Conservation (phyloP, 1,140 invertebrate species). For the Drosophila nannoptera region DNA sequence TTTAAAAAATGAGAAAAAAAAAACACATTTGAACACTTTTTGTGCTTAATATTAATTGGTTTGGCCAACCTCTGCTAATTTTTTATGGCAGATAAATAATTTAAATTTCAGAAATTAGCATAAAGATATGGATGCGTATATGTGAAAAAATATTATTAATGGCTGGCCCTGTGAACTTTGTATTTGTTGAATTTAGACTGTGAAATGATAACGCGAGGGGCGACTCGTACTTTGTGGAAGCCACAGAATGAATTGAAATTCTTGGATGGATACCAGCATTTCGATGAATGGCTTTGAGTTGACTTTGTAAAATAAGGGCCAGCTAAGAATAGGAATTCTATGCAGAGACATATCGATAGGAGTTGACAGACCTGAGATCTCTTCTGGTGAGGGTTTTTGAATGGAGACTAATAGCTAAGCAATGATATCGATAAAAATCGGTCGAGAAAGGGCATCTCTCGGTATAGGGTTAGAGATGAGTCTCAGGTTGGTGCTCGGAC, state of each 20-base stretch:
- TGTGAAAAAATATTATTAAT: slow-evolving; percentile 65
- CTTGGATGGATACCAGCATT: background rate
- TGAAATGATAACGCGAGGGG: slow-evolving; percentile 17
- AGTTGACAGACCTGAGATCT: too few relatives aligned
- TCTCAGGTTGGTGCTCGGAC: too few relatives aligned
- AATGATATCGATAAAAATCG: too few relatives aligned
- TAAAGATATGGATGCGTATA: slow-evolving; percentile 37
- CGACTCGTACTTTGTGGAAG: background rate
- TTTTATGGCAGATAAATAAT: slow-evolving; percentile 69
- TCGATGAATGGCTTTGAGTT: background rate
- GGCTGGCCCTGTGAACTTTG: slow-evolving; percentile 43
- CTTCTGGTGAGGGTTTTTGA: too few relatives aligned
- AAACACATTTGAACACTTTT: slow-evolving; percentile 11
- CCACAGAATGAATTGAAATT: background rate
- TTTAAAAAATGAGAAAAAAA: background rate
- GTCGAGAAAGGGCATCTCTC: too few relatives aligned
- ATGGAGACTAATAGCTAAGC: too few relatives aligned
- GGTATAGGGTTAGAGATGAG: too few relatives aligned
- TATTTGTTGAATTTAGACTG: slow-evolving; percentile 38
- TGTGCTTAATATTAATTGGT: slow-evolving; percentile 49
- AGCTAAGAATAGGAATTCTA: too few relatives aligned
- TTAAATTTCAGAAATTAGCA: slow-evolving; percentile 47
- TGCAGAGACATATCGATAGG: too few relatives aligned
- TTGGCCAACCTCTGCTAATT: slow-evolving; percentile 62
- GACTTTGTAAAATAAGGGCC: too few relatives aligned